phyloP scores from a whole-genome alignment of 2,888 invertebrate genomes.

The Clostera curtula region DNA sequence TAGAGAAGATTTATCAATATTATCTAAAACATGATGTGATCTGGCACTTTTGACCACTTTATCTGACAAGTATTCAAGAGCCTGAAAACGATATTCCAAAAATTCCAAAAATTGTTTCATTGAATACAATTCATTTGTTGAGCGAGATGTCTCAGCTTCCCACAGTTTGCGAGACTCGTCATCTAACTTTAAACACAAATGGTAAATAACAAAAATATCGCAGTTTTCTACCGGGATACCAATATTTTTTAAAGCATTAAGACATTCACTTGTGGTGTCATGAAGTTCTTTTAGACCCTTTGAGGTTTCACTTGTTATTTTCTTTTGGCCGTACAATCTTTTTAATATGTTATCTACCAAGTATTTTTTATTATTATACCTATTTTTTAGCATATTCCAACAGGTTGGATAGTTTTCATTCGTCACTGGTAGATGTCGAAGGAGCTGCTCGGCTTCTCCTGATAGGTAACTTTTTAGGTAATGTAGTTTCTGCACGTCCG shows the following conservation, averaged over 20 bases:
- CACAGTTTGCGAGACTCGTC: neutral
- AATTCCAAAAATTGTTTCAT: neutral
- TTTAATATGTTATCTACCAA: slow-evolving; percentile 3
- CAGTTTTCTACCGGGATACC: slow-evolving; percentile 1
- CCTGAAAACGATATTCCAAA: neutral
- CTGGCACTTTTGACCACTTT: too few relatives aligned
- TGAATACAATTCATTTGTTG: neutral
- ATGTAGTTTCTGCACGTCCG: slow-evolving; percentile 13
- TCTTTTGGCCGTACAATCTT: slow-evolving; percentile 2
- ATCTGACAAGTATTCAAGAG: neutral
- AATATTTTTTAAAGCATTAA: slow-evolving; percentile 3
- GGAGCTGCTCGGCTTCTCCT: slow-evolving; percentile 11
- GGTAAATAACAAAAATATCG: slow-evolving; percentile 4
- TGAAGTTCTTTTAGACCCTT: slow-evolving; percentile 1
- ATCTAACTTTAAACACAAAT: neutral
- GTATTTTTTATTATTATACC: slow-evolving; percentile 2
- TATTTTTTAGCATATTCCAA: slow-evolving; percentile 7
- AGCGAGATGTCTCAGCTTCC: neutral
- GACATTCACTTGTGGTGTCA: slow-evolving; percentile 2
- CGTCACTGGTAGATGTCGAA: slow-evolving; percentile 9
- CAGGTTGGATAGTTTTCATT: slow-evolving; percentile 9
- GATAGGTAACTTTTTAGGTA: slow-evolving; percentile 13
- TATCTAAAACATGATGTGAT: too few relatives aligned
- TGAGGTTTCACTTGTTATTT: neutral
- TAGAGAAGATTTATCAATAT: too few relatives aligned